These are phyloP conservation scores for Cotesia vestalis DNA, from an alignment of 1,140 invertebrate species.

Conservation along the genomic window DNA sequence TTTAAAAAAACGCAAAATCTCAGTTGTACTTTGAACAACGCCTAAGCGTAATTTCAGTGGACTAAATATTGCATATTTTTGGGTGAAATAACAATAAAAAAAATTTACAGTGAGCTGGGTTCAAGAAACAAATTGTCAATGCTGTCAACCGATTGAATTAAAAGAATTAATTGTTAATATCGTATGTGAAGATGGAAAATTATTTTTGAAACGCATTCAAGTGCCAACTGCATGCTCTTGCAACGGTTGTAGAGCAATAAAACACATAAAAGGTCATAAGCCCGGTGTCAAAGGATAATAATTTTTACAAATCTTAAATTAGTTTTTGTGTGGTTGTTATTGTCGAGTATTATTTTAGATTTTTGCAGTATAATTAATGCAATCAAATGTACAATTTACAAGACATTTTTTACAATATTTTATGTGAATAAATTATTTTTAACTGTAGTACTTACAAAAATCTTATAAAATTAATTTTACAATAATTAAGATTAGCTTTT, in stretches of 20 bases:
- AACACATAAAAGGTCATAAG: not conserved
- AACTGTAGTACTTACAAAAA: too few species aligned
- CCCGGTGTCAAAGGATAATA: constrained; percentile 3
- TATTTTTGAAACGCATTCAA: constrained; percentile 62
- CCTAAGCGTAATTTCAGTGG: not conserved
- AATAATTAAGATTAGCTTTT: too few species aligned
- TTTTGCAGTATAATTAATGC: too few species aligned
- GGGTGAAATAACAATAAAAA: constrained; percentile 31
- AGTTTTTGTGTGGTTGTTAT: too few species aligned
- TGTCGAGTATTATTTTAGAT: too few species aligned
- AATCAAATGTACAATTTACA: too few species aligned
- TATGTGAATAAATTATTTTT: too few species aligned
- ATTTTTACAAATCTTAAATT: not conserved
- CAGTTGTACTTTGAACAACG: too few species aligned
- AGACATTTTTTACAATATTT: too few species aligned
- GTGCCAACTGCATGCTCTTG: constrained; percentile 69
- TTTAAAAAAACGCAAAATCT: too few species aligned
- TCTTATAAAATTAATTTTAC: too few species aligned
- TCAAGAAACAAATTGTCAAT: constrained; percentile 69
- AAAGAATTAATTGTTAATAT: constrained; percentile 61
- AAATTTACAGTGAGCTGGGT: constrained; percentile 63
- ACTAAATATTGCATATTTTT: constrained; percentile 19
- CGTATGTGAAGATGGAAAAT: constrained; percentile 67
- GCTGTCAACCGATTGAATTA: constrained; percentile 68
- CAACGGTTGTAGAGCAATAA: constrained; percentile 56